Conservation (phyloP, 2,113 vertebrate species). For the Forbesichthys agassizii region DNA sequence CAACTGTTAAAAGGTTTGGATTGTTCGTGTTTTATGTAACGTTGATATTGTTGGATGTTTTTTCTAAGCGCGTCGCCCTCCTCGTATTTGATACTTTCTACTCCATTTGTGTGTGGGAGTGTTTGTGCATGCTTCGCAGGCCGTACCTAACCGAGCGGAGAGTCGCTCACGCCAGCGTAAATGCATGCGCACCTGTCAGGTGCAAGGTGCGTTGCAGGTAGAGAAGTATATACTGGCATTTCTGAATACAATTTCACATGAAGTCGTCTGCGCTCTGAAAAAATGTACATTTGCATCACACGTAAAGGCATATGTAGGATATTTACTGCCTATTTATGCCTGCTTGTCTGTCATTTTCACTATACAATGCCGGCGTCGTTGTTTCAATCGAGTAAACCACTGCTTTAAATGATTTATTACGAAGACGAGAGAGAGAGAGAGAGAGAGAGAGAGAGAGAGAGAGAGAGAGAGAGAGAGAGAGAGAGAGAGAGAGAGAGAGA, state of each 20-base stretch:
- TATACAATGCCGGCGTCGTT: background rate
- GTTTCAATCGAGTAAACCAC: conserved; percentile 45
- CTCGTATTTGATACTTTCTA: background rate
- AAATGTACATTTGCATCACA: background rate
- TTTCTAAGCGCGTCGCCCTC: background rate
- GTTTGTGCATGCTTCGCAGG: too few species aligned
- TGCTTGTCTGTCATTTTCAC: background rate
- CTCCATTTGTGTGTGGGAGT: background rate
- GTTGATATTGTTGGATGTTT: background rate
- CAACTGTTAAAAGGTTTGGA: conserved; percentile 36
- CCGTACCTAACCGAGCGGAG: too few species aligned
- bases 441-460: background rate
- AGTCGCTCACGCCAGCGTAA: background rate
- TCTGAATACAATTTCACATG: background rate
- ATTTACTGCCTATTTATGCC: conserved; percentile 4
- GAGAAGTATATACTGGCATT: background rate
- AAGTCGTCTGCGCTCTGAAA: background rate
- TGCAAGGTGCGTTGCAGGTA: conserved; percentile 5
- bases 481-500: conserved; percentile 34
- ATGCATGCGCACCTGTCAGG: background rate
- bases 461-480: conserved; percentile 21
- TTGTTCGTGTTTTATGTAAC: conserved; percentile 15
- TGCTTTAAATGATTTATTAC: conserved; percentile 46
- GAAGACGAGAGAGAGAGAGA: conserved; percentile 27
- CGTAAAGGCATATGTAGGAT: background rate